Percentiles rank a stretch among this genome's conserved stretches.
Conservation (phyloP, 1,140 invertebrate species). For the Chelonus insularis region DNA sequence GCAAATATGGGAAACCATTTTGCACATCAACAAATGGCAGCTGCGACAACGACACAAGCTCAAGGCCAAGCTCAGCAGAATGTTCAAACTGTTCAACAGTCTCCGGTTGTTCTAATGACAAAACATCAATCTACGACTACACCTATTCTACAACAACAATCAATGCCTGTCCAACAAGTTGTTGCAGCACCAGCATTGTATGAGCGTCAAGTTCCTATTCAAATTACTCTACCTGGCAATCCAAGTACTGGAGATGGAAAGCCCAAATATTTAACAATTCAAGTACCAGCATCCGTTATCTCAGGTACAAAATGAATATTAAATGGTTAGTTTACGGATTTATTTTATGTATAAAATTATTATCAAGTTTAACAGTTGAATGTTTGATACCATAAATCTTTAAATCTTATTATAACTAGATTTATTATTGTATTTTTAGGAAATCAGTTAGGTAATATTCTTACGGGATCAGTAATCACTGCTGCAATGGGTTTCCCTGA, state of each 20-base stretch:
- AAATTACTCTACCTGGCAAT: slow-evolving; percentile 73
- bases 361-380: too few species aligned
- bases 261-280: slow-evolving; percentile 75
- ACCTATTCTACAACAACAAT: slow-evolving; percentile 47
- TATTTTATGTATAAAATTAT: slow-evolving; percentile 9
- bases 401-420: too few species aligned
- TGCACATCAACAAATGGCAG: slow-evolving; percentile 35
- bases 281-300: slow-evolving; percentile 81
- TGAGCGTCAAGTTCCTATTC: slow-evolving; percentile 63
- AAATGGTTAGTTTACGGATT: slow-evolving; percentile 12
- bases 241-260: slow-evolving; percentile 68
- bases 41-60: slow-evolving; percentile 48
- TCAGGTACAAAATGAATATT: slow-evolving; percentile 59
- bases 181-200: slow-evolving; percentile 47
- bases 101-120: slow-evolving; percentile 45
- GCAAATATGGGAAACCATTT: slow-evolving; percentile 41
- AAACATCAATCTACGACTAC: slow-evolving; percentile 34
- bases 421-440: slow-evolving; percentile 46
- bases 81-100: slow-evolving; percentile 34
- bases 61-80: slow-evolving; percentile 17
- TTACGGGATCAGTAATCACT: slow-evolving; percentile 82
- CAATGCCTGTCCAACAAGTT: slow-evolving; percentile 54
- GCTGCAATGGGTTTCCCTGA: slow-evolving; percentile 82
- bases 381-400: too few species aligned
- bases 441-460: slow-evolving; percentile 67